Percentiles rank a stretch among this genome's conserved stretches.
These are phyloP conservation scores for Cancer borealis DNA, from an alignment of 2,888 invertebrate genomes.

Conservation along the genomic window DNA sequence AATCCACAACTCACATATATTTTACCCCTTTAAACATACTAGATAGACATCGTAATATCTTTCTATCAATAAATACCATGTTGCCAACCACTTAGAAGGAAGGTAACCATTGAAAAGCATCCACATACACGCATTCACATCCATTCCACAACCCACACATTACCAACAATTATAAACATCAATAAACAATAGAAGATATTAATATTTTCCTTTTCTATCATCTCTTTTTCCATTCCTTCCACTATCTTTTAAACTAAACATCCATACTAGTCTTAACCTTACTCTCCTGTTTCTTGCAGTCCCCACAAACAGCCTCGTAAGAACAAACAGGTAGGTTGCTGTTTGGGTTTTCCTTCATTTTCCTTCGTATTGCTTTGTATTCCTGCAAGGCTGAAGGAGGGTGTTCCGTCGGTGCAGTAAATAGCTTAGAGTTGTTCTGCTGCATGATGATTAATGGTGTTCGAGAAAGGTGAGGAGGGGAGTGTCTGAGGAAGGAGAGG, in stretches of 20 bases:
- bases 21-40: no score
- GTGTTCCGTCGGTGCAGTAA: not conserved
- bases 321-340: not conserved
- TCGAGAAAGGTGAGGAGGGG: not conserved
- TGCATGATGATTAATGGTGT: not conserved
- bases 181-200: no score
- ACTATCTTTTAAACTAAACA: not conserved
- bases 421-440: not conserved
- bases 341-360: not conserved
- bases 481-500: not conserved
- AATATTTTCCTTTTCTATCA: not conserved
- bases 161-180: not conserved
- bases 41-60: no score
- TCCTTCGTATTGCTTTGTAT: not conserved
- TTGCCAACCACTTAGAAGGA: no score
- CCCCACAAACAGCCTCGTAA: not conserved
- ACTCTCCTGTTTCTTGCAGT: not conserved
- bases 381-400: not conserved
- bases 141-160: no score
- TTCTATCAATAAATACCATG: no score
- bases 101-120: no score
- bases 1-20: no score
- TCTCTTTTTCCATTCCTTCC: not conserved
- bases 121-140: no score
- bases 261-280: not conserved